Conservation (phyloP, 2,888 invertebrate species). For the Bombyx huttoni region DNA sequence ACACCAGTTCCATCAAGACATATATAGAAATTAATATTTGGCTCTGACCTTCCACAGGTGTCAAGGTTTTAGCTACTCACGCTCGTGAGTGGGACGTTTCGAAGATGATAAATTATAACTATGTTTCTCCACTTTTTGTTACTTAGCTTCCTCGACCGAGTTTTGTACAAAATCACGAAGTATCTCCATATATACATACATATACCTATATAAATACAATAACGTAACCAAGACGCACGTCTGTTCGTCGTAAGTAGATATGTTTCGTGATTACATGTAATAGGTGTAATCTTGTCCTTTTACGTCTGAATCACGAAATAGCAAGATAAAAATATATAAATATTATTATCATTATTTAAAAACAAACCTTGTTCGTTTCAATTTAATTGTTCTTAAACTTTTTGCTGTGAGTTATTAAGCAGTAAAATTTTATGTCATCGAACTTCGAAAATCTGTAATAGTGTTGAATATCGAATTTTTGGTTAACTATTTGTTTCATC, state of each 20-base stretch:
- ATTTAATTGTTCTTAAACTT: neutral
- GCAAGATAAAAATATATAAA: neutral
- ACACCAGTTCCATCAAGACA: too few species aligned
- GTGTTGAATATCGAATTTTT: neutral
- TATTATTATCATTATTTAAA: neutral
- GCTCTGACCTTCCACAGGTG: slow-evolving; percentile 1
- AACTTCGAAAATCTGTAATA: neutral
- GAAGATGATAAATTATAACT: slow-evolving; percentile 24
- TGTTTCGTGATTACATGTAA: neutral
- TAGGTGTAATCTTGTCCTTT: neutral
- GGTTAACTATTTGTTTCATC: too few species aligned
- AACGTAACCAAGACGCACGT: too few species aligned
- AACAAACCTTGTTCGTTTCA: neutral
- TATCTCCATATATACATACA: neutral
- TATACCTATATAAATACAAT: neutral
- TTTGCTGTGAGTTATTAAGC: neutral
- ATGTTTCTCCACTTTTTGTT: slow-evolving; percentile 21
- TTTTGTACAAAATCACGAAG: neutral
- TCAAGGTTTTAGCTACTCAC: slow-evolving; percentile 16
- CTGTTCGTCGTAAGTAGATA: too few species aligned
- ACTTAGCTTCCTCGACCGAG: slow-evolving; percentile 26
- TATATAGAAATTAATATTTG: neutral
- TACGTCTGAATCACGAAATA: neutral
- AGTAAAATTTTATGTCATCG: neutral
- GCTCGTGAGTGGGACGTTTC: slow-evolving; percentile 14